These are phyloP conservation scores for Holcopasites calliopsidis DNA, from an alignment of 1,140 invertebrate species.

Conservation along the genomic window DNA sequence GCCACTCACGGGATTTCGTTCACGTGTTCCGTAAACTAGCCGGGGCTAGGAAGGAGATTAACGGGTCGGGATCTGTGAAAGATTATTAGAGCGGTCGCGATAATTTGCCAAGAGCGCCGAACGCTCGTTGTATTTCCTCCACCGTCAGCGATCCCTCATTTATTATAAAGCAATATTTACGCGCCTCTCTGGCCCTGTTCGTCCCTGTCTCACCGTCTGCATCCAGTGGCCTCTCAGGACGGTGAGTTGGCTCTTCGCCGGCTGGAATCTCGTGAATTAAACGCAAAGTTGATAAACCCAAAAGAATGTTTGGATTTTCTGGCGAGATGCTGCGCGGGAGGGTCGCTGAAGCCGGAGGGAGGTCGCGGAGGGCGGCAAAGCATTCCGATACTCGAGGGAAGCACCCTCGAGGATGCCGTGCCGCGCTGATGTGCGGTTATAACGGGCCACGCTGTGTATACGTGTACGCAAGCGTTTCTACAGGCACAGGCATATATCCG, in stretches of 20 bases:
- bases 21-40: not conserved
- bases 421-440: constrained; percentile 37
- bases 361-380: constrained; percentile 49
- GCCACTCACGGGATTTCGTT: constrained; percentile 12
- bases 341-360: constrained; percentile 3
- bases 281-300: constrained; percentile 64
- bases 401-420: constrained; percentile 56
- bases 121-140: not conserved
- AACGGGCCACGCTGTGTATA: constrained; percentile 2
- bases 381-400: constrained; percentile 58
- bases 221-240: not conserved
- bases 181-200: not conserved
- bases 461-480: constrained; percentile 29
- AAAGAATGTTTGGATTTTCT: constrained; percentile 65
- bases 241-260: constrained; percentile 15
- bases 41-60: not conserved
- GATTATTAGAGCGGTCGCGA: constrained; percentile 4
- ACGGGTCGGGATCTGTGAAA: too few relatives aligned
- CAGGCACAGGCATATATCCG: not conserved
- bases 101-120: not conserved
- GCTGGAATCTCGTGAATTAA: constrained; percentile 63
- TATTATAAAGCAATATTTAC: constrained; percentile 38
- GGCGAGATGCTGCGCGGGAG: constrained; percentile 38
- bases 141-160: not conserved
- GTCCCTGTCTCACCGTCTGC: not conserved